Evolutionary conservation across 92 coral and sea anemone species (phyloP).

Genomic region (Paragorgia papillata): DNA sequence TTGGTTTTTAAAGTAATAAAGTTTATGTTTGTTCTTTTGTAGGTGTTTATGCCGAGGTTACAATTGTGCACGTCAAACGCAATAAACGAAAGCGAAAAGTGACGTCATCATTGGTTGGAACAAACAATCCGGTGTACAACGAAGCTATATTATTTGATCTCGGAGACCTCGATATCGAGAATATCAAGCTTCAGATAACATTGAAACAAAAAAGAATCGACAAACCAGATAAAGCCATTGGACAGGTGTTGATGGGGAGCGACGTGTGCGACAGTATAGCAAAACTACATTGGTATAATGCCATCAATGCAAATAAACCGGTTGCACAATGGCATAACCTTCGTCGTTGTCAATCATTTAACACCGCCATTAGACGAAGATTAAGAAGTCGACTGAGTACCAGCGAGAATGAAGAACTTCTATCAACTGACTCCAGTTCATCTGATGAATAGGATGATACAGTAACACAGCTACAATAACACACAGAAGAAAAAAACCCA

Average conservation of each 20-base stretch:
- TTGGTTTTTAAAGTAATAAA: no score
- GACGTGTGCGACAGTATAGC: constrained; percentile 70
- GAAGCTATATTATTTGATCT: constrained; percentile 98
- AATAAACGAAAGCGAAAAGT: constrained; percentile 91
- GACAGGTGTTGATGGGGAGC: constrained; percentile 88
- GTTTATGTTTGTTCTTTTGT: not conserved
- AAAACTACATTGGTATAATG: constrained; percentile 90
- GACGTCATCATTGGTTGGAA: constrained; percentile 79
- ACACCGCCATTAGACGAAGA: constrained; percentile 18
- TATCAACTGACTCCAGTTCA: constrained; percentile 73
- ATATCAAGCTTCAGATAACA: constrained; percentile 88
- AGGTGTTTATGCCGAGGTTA: constrained; percentile 95
- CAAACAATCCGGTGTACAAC: constrained; percentile 88
- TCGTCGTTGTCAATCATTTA: constrained; percentile 58
- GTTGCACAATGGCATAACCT: constrained; percentile 97
- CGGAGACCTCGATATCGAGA: constrained; percentile 74
- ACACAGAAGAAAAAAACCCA: no score
- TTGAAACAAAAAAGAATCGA: constrained; percentile 89
- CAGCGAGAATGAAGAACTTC: constrained; percentile 65
- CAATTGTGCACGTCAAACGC: constrained; percentile 73
- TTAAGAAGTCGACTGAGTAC: constrained; percentile 41
- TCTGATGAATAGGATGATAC: constrained; percentile 90
- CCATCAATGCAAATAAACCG: constrained; percentile 95
- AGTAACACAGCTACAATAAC: no score
- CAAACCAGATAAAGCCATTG: constrained; percentile 85